phyloP scores from a whole-genome alignment of 2,113 vertebrate species.

The Tylochromis polylepis region DNA sequence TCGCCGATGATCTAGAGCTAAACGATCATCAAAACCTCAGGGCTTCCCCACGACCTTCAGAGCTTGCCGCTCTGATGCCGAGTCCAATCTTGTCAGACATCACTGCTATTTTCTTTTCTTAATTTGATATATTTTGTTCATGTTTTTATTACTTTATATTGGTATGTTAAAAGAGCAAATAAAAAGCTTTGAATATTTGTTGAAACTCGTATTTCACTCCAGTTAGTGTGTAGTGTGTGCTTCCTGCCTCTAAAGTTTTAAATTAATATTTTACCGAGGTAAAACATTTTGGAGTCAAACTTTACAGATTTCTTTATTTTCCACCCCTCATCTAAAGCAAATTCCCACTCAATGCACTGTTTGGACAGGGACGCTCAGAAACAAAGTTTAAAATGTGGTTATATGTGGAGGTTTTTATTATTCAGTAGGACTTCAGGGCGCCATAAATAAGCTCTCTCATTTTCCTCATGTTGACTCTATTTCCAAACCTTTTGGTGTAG shows the following conservation, averaged over 20 bases:
- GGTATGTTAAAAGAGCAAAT: constrained; percentile 40
- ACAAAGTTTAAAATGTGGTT: constrained; percentile 56
- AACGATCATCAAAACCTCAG: neutral
- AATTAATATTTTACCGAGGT: constrained; percentile 45
- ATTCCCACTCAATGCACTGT: constrained; percentile 29
- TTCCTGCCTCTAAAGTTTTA: neutral
- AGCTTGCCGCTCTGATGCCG: neutral
- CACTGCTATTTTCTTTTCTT: neutral
- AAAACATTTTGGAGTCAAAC: constrained; percentile 57
- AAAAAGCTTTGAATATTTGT: constrained; percentile 49
- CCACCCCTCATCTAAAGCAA: constrained; percentile 10
- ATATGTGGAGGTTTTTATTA: constrained; percentile 55
- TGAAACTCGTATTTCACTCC: constrained; percentile 3
- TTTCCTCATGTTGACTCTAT: constrained; percentile 56
- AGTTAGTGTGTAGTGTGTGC: neutral
- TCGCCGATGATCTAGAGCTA: constrained; percentile 84
- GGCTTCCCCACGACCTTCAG: neutral
- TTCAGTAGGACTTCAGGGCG: constrained; percentile 59
- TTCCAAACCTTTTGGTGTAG: constrained; percentile 62
- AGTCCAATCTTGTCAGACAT: constrained; percentile 9
- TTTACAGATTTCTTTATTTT: constrained; percentile 45
- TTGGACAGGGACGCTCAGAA: constrained; percentile 40
- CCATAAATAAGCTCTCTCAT: constrained; percentile 62
- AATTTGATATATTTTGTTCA: constrained; percentile 21
- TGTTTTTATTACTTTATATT: constrained; percentile 29